Evolutionary conservation across 2,888 invertebrate genomes (phyloP), one percentile per base, ranked within the genome.

Genomic region (Agonopterix subpropinquella): DNA sequence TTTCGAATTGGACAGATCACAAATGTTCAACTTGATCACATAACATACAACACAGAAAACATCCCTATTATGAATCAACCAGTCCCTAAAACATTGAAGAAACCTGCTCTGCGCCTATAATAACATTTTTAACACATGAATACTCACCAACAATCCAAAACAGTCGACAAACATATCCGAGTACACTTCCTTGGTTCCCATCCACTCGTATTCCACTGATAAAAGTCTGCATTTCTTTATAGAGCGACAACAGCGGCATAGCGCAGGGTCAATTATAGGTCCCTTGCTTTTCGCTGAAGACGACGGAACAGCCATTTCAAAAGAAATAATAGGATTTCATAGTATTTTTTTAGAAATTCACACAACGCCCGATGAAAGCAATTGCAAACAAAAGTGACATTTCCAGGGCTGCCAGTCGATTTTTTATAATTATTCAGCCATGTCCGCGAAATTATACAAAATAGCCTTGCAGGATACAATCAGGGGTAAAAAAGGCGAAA

Each of bases 161-260:
- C 82, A 83, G 53, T 87, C 87, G 79, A 84, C 77, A 53, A 87
- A 72, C 80, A 87, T 84, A 51, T 87, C 85, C 0, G 86, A 78
- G 56, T 87, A 87, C 0, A 80, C 58, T 61, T 87, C 87, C 55
- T 83, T 84, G 11, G 67, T 63, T 0, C 73, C 80, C 61, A 70
- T 68, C 74, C 80, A 86, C 36, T 80, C 76, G 47, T 87, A 87
- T 56, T 87, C 85, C 0, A 64, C 59, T 0, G 74, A 77, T 37
- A 87, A 54, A 51, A 87, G 59, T 11, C 87, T 72, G 53, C 88
- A 87, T 75, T 83, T 85, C 62, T 86, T 87, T 35, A 84, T 83
- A 13, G 79, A 77, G 41, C 81, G 75, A 53, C 87, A 87, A 45
- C 85, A 85, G 9, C 87, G 75, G 51, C 87, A 87, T 18, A 86